phyloP scores from a whole-genome alignment of 2,797 vertebrate genomes.

The Brotula barbata region DNA sequence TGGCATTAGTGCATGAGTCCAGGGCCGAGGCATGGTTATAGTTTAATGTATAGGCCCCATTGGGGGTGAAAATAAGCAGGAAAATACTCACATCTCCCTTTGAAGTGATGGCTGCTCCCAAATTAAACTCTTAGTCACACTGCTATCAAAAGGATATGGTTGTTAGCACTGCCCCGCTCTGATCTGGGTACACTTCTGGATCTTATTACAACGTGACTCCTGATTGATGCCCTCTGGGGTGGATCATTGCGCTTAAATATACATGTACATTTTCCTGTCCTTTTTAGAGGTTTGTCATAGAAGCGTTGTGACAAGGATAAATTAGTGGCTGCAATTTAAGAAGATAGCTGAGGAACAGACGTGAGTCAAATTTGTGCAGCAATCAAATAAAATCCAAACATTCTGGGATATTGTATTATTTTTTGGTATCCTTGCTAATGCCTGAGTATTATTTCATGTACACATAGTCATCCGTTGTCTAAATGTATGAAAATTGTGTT shows the following conservation, averaged over 20 bases:
- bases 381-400: background rate
- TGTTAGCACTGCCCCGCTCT: constrained; percentile 71
- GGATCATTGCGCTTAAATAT: constrained; percentile 59
- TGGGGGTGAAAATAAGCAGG: constrained; percentile 77
- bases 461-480: too few species aligned
- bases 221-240: constrained; percentile 69
- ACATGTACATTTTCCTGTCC: constrained; percentile 53
- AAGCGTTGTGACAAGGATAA: constrained; percentile 22
- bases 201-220: constrained; percentile 70
- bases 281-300: constrained; percentile 37
- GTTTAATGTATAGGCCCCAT: constrained; percentile 73
- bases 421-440: background rate
- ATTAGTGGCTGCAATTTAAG: constrained; percentile 29
- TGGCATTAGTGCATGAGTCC: constrained; percentile 70
- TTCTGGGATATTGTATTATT: background rate
- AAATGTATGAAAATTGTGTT: too few species aligned
- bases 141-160: constrained; percentile 75
- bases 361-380: constrained; percentile 4
- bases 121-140: constrained; percentile 81
- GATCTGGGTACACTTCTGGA: constrained; percentile 69
- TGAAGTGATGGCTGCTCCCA: constrained; percentile 77
- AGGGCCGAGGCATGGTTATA: constrained; percentile 63
- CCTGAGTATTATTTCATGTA: background rate
- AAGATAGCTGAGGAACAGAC: constrained; percentile 7
- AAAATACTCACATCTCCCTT: constrained; percentile 71